Conservation (phyloP, 2,888 invertebrate species). For the Cyaniris semiargus region DNA sequence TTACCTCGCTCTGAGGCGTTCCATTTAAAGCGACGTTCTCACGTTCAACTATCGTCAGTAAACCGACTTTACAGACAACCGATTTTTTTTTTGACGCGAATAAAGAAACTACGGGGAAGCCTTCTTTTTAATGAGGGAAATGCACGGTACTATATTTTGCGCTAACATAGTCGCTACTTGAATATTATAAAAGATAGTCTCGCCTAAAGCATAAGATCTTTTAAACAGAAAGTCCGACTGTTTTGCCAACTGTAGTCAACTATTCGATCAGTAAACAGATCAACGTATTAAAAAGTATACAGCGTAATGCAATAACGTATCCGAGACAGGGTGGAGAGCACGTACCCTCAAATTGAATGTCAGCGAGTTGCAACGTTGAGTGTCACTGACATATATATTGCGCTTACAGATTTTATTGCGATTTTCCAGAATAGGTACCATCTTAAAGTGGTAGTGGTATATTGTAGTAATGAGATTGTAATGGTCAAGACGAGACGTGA, state of each 20-base stretch:
- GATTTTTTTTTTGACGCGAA: no score
- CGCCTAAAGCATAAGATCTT: no score
- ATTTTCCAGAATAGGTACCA: neutral
- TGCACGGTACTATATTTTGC: no score
- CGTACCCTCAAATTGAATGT: slow-evolving; percentile 12
- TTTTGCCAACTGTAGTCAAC: neutral
- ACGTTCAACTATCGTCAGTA: no score
- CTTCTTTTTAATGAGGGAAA: no score
- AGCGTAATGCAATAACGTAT: neutral
- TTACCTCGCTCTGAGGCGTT: no score
- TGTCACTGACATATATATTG: slow-evolving; percentile 6
- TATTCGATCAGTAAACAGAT: neutral
- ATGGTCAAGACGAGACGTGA: neutral
- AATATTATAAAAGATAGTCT: no score
- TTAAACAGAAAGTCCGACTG: no score
- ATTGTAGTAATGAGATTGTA: neutral
- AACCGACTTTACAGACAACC: no score
- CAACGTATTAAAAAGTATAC: neutral
- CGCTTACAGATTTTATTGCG: slow-evolving; percentile 9
- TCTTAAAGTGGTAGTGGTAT: neutral
- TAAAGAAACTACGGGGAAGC: no score
- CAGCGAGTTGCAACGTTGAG: slow-evolving; percentile 3
- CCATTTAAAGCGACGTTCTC: no score
- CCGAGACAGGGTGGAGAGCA: neutral
- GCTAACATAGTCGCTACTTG: no score